Evolutionary conservation across 2,888 invertebrate species (phyloP), one percentile per base, ranked within the genome.

Genomic region (Mythimna albipuncta): DNA sequence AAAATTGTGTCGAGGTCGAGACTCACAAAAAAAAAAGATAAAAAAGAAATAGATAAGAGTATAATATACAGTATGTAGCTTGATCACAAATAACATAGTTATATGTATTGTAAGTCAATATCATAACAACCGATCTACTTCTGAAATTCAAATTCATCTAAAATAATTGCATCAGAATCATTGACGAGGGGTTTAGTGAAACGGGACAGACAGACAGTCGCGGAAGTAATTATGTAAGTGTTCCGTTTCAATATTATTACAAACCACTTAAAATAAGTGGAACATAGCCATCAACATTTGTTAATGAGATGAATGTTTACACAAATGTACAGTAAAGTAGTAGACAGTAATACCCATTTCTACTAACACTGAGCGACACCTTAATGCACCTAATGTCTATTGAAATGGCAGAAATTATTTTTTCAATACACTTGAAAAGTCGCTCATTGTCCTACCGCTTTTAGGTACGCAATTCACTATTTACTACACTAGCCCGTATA

Each of bases 141-240:
- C 10, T 11, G 11, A 50, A 32, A 64, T 65, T n/a, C 16, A 5
- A 21, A 32, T 58, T 21, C 7, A 41, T 19, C 6, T 54, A 6
- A 55, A 47, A 55, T 44, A 64, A 73, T 73, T 64, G 54, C 44
- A 64, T 68, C 21, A 57, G 50, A 52, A 73, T 64, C 35, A 54
- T 64, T 35, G 64, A 54, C n/a, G 54, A 13, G 35, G 16, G 13
- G 13, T 35, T 41, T 6, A 71, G 47, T 54, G 26, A 54, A 79
- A 44, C 32, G 32, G n/a, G 54, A 75, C n/a, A 50, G 61, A 54
- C 59, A 35, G 52, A 64, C 54, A 67, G 21, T 65, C 38, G 35
- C 55, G 80, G 62, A 79, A 79, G 64, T 70, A 70, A 81, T 79
- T 64, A 26, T 38, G 58, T 80, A 75, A 80, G 81, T 80, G 81